Evolutionary conservation across 2,113 vertebrate genomes (phyloP), one percentile per base, ranked within the genome.

Genomic region (Piaya cayana): DNA sequence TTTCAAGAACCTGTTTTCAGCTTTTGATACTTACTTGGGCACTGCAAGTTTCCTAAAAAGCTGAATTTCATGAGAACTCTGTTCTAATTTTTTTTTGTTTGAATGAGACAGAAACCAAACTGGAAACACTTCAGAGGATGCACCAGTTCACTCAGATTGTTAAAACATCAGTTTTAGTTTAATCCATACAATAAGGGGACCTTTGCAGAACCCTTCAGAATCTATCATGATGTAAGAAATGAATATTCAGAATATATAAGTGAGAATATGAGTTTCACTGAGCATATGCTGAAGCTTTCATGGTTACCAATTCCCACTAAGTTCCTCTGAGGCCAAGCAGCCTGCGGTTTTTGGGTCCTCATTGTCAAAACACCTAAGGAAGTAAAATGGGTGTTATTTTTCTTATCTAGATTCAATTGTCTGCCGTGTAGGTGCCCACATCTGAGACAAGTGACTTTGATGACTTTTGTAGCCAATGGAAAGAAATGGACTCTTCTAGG

Each of bases 351-450:
- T 32, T 65, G 29, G 39, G 72, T 65, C 3, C 18, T 7, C 39
- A 25, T 6, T 39, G 16, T 8, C 30, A 47, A 95, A 88, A 45
- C 5, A 8, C 50, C n/a, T 59, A 25, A 60, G 56, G 29, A 63
- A 43, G 29, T 26, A 68, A 78, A 91, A 91, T 12, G 37, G 6
- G 5, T 71, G 18, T 9, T 82, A 26, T 7, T 82, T 7, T n/a
- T 83, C 42, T 36, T 36, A 63, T 68, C 25, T 71, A 64, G 87
- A 75, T 63, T 5, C 25, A 50, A 15, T 45, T 47, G 21, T 29
- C 32, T 62, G 47, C 15, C 0, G 0, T 13, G 11, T 25, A 63
- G 16, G 17, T 71, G 29, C 37, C 37, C 60, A 55, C 32, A 65
- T 4, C 25, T 67, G 34, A 59, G 19, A 21, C 37, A 63, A 12